A percentile compares a stretch with the other conserved stretches of the same genome.
phyloP scores from a whole-genome alignment of 1,140 invertebrate genomes.

The Reticulitermes speratus region DNA sequence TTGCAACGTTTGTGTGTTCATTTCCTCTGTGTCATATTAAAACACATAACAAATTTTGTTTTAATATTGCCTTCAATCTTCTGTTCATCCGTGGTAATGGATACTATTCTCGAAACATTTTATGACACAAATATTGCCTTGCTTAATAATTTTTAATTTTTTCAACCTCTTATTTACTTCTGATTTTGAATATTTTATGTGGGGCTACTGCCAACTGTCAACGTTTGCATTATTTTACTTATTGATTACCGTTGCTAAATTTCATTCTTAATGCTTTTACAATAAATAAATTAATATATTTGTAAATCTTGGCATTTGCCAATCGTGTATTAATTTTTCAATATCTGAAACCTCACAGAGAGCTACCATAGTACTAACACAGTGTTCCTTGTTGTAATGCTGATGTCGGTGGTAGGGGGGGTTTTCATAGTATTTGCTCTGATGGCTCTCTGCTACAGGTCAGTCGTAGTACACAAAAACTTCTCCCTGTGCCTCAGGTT shows the following conservation, averaged over 20 bases:
- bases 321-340: neutral
- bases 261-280: neutral
- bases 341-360: slow-evolving; percentile 61
- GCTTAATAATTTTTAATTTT: too few relatives aligned
- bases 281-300: neutral
- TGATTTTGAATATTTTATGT: too few relatives aligned
- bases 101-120: neutral
- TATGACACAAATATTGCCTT: neutral
- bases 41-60: neutral
- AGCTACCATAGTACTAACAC: slow-evolving; percentile 93
- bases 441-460: slow-evolving; percentile 99
- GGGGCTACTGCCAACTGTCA: too few relatives aligned
- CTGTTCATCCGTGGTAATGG: neutral
- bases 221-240: too few relatives aligned
- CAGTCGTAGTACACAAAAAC: slow-evolving; percentile 97
- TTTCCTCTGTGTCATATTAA: neutral
- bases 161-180: too few relatives aligned
- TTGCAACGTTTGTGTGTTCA: neutral
- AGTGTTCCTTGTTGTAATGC: slow-evolving; percentile 93
- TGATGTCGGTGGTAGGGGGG: slow-evolving; percentile 97
- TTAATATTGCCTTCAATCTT: neutral
- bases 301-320: neutral
- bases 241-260: neutral
- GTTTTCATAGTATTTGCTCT: slow-evolving; percentile 97
- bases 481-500: slow-evolving; percentile 95